Base-by-base conservation (phyloP, 2,888 invertebrate species). In the Diaprepes abbreviatus region DNA sequence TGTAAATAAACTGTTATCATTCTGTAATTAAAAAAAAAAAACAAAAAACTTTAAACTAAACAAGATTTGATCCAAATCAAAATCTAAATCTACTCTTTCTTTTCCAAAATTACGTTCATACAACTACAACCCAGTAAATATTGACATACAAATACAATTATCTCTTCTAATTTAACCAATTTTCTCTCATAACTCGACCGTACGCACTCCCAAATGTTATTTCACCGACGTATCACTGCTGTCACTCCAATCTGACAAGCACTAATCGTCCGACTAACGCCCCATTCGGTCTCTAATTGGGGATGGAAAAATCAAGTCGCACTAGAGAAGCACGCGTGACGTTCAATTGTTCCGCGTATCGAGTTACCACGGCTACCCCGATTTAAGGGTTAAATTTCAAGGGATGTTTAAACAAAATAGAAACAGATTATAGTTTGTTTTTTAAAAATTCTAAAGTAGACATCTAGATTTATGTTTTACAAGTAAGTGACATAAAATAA, bases 301-400 rank as follows among this genome's bases (percentile, higher is more conserved):
- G 81, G 81, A 81, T 82, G 81, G 81, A 80, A 82, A 81, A 82
- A 82, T 81, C 82, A 80, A 81, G 79, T 76, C 77, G 77, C 80
- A 79, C 80, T 81, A 77, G 80, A 38, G 24, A 33, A 28, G 43
- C 57, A 38, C 21, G 43, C 28, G 64, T 52, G 50, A 24, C 54
- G 38, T 38, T 65, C 64, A 48, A 45, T 59, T 38, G 38, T 62
- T 50, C 24, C 7, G 54, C 24, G 52, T 64, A 71, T 65, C 66
- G 16, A 31, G 59, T 64, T 64, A 68, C 67, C 62, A 35, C 28
- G 14, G 48, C 48, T 6, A 48, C 48, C 28, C 48, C 10, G 33
- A 24, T 24, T 24, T 24, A 24, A n/a, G n/a, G n/a, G n/a, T n/a
- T n/a, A n/a, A n/a, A n/a, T n/a, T n/a, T n/a, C n/a, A n/a, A n/a